Evolutionary conservation across 2,113 vertebrate genomes (phyloP), one percentile per base, ranked within the genome.

Genomic region (Aptenodytes patagonicus): DNA sequence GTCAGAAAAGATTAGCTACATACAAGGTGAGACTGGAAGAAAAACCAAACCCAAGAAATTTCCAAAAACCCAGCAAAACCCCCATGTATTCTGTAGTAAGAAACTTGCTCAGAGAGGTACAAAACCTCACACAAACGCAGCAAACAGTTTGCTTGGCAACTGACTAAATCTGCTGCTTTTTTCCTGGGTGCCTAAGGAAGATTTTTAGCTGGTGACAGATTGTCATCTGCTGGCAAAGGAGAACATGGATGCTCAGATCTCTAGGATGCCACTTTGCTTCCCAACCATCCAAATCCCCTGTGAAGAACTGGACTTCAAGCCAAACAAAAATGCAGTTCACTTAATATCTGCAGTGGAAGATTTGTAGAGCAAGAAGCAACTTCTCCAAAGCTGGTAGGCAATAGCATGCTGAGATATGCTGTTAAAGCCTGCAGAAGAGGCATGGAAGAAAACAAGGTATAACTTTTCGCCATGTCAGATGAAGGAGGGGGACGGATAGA

Each of bases 381-480:
- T 42, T 68, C 51, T 68, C 62, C 70, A 79, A 32, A 85, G 47
- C 66, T 62, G 28, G 49, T 17, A 22, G 49, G 42, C 38, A 68
- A 2, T 0, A 71, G 18, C 58, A 34, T 2, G 5, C 18, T 9
- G 28, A 65, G 65, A 42, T 9, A 24, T 0, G 6, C n/a, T 52
- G 49, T 10, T 6, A 16, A 75, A 93, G 24, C 21, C 40, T 32
- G 19, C 19, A 52, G n/a, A 62, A 64, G 38, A 42, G 6, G 31
- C 15, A 6, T 0, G 2, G 21, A 58, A 60, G 28, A 75, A 64
- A 66, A 77, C 28, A 40, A 28, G 9, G 21, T 36, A 1, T 13
- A 47, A 38, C 13, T 70, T 78, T 21, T 13, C 49, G 54, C 8
- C 17, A 5, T 6, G 26, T 17, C 18, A 5, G 31, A 17, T 31